Evolutionary conservation across 2,797 vertebrate species (phyloP).

Genomic region (Onychomys arenicola): DNA sequence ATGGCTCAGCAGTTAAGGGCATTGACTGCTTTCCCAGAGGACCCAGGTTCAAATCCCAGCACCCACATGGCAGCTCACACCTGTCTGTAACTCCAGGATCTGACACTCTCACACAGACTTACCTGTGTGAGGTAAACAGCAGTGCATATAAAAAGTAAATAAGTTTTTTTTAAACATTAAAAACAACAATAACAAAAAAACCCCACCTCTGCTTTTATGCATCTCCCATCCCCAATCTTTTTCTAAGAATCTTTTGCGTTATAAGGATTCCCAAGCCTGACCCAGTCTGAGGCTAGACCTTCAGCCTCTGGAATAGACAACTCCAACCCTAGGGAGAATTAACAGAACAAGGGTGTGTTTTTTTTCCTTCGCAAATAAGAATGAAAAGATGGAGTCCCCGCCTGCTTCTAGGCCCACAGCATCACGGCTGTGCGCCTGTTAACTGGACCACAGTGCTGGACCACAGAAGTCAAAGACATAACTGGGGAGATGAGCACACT

Average conservation of each 20-base stretch:
- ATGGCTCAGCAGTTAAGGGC: not conserved
- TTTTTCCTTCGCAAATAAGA: not conserved
- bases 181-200: not conserved
- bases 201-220: not conserved
- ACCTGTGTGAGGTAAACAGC: not conserved
- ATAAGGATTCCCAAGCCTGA: not conserved
- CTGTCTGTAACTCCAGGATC: not conserved
- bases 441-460: not conserved
- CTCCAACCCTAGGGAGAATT: not conserved
- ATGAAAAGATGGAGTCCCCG: not conserved
- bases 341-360: not conserved
- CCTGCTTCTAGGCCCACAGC: rapidly evolving
- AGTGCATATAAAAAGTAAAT: not conserved
- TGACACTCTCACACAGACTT: not conserved
- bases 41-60: not conserved
- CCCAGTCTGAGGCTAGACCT: not conserved
- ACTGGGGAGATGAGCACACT: not conserved
- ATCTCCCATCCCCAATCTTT: not conserved
- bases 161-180: not conserved
- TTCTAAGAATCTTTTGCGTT: not conserved
- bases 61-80: not conserved
- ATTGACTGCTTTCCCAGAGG: not conserved
- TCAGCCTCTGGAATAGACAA: not conserved
- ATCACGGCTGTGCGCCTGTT: too few relatives aligned
- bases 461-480: not conserved